Evolutionary conservation across 2,888 invertebrate species (phyloP).

Genomic region (Apoderus coryli): DNA sequence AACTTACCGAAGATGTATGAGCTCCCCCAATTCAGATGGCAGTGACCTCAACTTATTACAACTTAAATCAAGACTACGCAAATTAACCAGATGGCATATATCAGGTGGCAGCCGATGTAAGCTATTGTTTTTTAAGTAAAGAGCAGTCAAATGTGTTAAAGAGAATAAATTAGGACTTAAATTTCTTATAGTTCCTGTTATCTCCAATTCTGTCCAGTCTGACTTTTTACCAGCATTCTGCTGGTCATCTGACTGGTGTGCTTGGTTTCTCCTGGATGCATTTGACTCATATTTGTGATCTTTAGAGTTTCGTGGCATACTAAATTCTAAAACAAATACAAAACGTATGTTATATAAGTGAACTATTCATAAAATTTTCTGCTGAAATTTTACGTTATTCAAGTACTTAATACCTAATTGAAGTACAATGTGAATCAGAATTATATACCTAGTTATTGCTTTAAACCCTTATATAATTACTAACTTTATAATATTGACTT

Average conservation of each 20-base stretch:
- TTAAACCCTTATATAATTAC: no score
- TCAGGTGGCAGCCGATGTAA: slow-evolving; percentile 83
- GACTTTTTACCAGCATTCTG: slow-evolving; percentile 85
- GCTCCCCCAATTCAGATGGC: slow-evolving; percentile 93
- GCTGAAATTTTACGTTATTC: no score
- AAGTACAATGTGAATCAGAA: no score
- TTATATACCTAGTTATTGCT: no score
- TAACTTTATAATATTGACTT: no score
- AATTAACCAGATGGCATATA: slow-evolving; percentile 69
- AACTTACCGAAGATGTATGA: slow-evolving; percentile 78
- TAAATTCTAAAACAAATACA: slow-evolving; percentile 34
- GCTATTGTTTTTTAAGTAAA: slow-evolving; percentile 93
- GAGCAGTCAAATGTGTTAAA: slow-evolving; percentile 79
- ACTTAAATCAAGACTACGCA: slow-evolving; percentile 83
- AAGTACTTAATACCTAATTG: no score
- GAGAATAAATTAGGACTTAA: slow-evolving; percentile 86
- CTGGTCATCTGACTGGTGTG: slow-evolving; percentile 87
- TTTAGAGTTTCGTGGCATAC: slow-evolving; percentile 49
- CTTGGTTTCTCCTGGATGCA: slow-evolving; percentile 56
- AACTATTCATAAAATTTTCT: no score
- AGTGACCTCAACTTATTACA: slow-evolving; percentile 88
- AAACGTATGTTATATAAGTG: no score
- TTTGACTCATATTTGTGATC: slow-evolving; percentile 77
- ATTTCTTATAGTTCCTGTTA: slow-evolving; percentile 88
- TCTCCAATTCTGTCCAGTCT: slow-evolving; percentile 63